Percentiles rank a stretch among this genome's conserved stretches.
phyloP scores from a whole-genome alignment of 1,140 invertebrate genomes.

The Ganaspis sp. region DNA sequence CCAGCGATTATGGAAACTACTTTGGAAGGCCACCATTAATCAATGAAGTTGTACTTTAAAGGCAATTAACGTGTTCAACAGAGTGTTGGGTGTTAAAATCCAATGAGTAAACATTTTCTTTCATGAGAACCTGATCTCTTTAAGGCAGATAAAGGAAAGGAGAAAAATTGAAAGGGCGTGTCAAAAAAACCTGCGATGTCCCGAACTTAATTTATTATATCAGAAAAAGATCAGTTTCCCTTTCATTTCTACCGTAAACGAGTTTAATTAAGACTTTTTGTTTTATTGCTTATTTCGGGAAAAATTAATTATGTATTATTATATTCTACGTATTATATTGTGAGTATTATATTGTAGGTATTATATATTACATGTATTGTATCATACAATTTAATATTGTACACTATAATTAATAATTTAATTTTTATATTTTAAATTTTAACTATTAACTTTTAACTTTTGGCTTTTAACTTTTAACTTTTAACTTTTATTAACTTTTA shows the following conservation, averaged over 20 bases:
- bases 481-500: too few relatives aligned
- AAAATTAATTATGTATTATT: too few relatives aligned
- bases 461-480: too few relatives aligned
- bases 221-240: background rate
- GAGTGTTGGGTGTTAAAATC: slow-evolving; percentile 10
- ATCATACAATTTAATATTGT: too few relatives aligned
- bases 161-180: slow-evolving; percentile 8
- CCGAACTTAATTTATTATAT: background rate
- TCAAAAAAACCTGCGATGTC: background rate
- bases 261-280: too few relatives aligned
- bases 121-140: background rate
- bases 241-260: slow-evolving; percentile 14
- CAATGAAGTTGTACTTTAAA: slow-evolving; percentile 41
- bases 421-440: too few relatives aligned
- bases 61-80: slow-evolving; percentile 50
- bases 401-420: too few relatives aligned
- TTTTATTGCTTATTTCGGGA: too few relatives aligned
- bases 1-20: slow-evolving; percentile 47
- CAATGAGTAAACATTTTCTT: slow-evolving; percentile 45
- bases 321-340: too few relatives aligned
- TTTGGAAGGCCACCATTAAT: slow-evolving; percentile 48
- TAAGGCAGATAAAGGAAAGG: background rate
- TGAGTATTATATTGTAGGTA: too few relatives aligned
- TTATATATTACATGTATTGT: too few relatives aligned
- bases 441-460: too few relatives aligned